Evolutionary conservation across 2,888 invertebrate species (phyloP).

Genomic region (Liodrosophila aerea): DNA sequence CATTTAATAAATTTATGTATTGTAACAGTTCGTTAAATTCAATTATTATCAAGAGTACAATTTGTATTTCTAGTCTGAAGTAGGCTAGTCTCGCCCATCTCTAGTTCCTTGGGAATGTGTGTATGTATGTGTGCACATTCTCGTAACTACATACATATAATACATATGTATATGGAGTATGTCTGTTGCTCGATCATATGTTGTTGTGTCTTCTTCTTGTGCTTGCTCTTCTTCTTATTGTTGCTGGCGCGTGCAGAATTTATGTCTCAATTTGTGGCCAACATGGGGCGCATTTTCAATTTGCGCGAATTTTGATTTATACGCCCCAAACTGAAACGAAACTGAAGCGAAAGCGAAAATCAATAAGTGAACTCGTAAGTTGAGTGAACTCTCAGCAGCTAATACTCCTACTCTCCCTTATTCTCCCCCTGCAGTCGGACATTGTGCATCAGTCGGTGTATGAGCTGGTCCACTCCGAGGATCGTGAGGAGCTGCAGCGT

Average conservation of each 20-base stretch:
- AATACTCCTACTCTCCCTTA: too few relatives aligned
- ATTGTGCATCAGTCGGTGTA: conserved; percentile 99
- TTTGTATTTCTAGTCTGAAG: too few relatives aligned
- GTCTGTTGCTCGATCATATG: background rate
- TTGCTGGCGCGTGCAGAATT: conserved; percentile 76
- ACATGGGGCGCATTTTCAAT: conserved; percentile 79
- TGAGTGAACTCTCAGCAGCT: conserved; percentile 63
- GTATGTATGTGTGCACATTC: too few relatives aligned
- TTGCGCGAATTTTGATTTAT: conserved; percentile 79
- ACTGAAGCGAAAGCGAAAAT: conserved; percentile 51
- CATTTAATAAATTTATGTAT: too few relatives aligned
- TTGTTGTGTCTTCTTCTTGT: background rate
- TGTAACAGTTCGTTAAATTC: too few relatives aligned
- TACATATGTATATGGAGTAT: background rate
- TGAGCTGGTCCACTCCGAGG: conserved; percentile 99
- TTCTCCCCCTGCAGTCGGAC: conserved; percentile 91
- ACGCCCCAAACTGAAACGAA: conserved; percentile 57
- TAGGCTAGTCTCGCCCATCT: conserved; percentile 2
- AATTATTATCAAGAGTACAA: background rate
- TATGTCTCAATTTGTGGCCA: conserved; percentile 81
- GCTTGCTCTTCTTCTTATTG: conserved; percentile 6
- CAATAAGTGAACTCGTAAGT: conserved; percentile 60
- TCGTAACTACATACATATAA: too few relatives aligned
- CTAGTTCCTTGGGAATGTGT: background rate
- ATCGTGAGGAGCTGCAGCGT: conserved; percentile 97